Conservation (phyloP, 2,888 invertebrate species). For the Melanophora roralis region DNA sequence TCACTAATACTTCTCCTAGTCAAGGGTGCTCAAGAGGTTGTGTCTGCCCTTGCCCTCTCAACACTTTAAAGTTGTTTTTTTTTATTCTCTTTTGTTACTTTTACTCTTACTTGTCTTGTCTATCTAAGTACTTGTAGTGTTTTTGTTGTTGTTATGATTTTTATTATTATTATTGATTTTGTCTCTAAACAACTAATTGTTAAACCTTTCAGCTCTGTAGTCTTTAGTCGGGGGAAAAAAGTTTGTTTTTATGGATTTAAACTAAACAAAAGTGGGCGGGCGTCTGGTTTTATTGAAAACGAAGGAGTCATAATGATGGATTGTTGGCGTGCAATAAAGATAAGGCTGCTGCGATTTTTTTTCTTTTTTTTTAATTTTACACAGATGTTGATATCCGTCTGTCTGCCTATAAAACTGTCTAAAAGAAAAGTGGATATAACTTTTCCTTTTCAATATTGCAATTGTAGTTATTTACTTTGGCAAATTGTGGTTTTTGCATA, state of each 20-base stretch:
- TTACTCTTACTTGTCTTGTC: conserved; percentile 38
- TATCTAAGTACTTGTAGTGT: conserved; percentile 21
- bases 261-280: conserved; percentile 53
- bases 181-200: conserved; percentile 42
- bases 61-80: conserved; percentile 46
- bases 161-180: conserved; percentile 23
- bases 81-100: conserved; percentile 48
- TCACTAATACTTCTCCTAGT: background rate
- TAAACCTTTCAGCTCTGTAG: conserved; percentile 21
- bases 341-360: conserved; percentile 6
- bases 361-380: background rate
- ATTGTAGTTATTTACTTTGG: conserved; percentile 34
- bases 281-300: conserved; percentile 57
- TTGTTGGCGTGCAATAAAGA: conserved; percentile 52
- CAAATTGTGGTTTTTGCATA: conserved; percentile 56
- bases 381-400: conserved; percentile 9
- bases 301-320: conserved; percentile 62
- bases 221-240: background rate
- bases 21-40: conserved; percentile 4
- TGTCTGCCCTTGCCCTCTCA: conserved; percentile 41
- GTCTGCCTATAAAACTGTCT: conserved; percentile 17
- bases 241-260: background rate
- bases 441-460: conserved; percentile 46
- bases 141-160: no score
- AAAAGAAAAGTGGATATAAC: conserved; percentile 47